Evolutionary conservation across 2,888 invertebrate species (phyloP).

Genomic region (Serripes groenlandicus): DNA sequence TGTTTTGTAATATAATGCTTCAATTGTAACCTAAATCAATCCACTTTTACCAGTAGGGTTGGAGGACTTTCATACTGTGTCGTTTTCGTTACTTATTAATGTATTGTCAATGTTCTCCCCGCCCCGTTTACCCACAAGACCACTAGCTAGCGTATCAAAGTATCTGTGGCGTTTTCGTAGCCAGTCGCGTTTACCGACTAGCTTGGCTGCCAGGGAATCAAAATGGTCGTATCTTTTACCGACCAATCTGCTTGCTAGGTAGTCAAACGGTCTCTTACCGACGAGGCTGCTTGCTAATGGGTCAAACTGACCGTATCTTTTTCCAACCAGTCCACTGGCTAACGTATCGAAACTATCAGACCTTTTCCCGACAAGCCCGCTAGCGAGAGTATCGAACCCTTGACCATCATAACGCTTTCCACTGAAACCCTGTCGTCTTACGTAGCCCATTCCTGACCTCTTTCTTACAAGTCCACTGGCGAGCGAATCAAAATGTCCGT

Average conservation of each 20-base stretch:
- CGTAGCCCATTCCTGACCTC: constrained; percentile 21
- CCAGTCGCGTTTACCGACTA: constrained; percentile 23
- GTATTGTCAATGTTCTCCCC: no score
- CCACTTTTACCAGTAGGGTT: no score
- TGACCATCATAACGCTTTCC: constrained; percentile 39
- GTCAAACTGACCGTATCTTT: constrained; percentile 29
- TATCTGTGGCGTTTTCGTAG: constrained; percentile 11
- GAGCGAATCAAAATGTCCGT: constrained; percentile 24
- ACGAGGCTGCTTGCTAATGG: constrained; percentile 36
- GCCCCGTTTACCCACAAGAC: constrained; percentile 28
- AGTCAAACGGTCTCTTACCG: constrained; percentile 35
- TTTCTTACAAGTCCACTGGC: constrained; percentile 36
- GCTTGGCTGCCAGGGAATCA: constrained; percentile 18
- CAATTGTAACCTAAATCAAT: no score
- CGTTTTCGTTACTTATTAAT: no score
- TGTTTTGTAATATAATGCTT: no score
- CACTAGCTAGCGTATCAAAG: constrained; percentile 27
- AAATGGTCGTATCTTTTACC: constrained; percentile 28
- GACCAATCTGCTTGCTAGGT: constrained; percentile 14
- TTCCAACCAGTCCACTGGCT: constrained; percentile 24
- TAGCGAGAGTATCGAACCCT: constrained; percentile 27
- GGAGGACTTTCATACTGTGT: no score
- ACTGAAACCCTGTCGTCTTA: constrained; percentile 7
- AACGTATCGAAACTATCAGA: constrained; percentile 23
- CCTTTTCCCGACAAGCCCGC: constrained; percentile 31